A percentile compares a stretch with the other conserved stretches of the same genome.
These are phyloP conservation scores for Gonioctena quinquepunctata DNA, from an alignment of 1,140 invertebrate genomes.

Conservation along the genomic window DNA sequence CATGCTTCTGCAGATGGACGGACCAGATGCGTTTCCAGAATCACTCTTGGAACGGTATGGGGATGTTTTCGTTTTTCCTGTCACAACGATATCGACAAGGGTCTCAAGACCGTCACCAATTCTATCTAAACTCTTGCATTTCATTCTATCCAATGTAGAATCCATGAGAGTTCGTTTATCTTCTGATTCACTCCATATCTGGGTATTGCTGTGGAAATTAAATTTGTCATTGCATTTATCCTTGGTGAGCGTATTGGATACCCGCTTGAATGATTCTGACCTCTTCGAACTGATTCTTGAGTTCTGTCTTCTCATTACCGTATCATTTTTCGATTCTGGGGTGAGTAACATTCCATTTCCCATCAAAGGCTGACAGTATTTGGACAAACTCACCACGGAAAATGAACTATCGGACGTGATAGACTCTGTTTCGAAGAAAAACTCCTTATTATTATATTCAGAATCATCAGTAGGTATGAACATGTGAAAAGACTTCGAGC, in stretches of 20 bases:
- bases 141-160: conserved; percentile 54
- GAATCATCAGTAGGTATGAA: conserved; percentile 57
- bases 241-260: neutral
- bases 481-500: conserved; percentile 56
- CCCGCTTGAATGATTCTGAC: conserved; percentile 35
- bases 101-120: conserved; percentile 76
- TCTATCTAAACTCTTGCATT: conserved; percentile 77
- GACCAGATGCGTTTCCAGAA: conserved; percentile 40
- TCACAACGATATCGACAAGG: conserved; percentile 71
- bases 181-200: conserved; percentile 29
- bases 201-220: conserved; percentile 30
- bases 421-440: conserved; percentile 69
- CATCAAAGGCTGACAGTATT: conserved; percentile 56
- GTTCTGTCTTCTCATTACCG: conserved; percentile 1
- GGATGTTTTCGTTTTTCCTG: conserved; percentile 53
- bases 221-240: neutral
- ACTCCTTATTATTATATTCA: conserved; percentile 59
- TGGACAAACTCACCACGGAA: conserved; percentile 69
- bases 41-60: conserved; percentile 53
- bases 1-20: conserved; percentile 34
- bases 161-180: conserved; percentile 45
- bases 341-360: conserved; percentile 47
- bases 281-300: conserved; percentile 30
- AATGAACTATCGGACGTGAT: conserved; percentile 69
- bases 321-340: conserved; percentile 12